These are phyloP conservation scores for Platycnemis pennipes DNA, from an alignment of 2,888 invertebrate species.

Conservation along the genomic window DNA sequence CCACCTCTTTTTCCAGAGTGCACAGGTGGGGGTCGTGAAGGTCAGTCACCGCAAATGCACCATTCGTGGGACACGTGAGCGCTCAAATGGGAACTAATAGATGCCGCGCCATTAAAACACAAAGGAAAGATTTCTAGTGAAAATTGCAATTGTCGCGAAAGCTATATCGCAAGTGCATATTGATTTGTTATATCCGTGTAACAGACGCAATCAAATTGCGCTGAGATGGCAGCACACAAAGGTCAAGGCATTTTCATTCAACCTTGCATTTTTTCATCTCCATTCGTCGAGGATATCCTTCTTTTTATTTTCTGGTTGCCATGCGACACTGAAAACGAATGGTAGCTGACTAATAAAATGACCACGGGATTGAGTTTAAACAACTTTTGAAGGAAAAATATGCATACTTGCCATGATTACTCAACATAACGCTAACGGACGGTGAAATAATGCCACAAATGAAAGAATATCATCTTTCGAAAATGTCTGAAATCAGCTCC, in stretches of 20 bases:
- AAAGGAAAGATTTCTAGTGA: not conserved
- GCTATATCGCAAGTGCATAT: not conserved
- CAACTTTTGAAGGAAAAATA: not conserved
- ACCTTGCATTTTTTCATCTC: not conserved
- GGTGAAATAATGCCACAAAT: not conserved
- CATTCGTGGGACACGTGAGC: not conserved
- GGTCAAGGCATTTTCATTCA: not conserved
- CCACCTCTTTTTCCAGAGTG: not conserved
- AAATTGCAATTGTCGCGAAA: not conserved
- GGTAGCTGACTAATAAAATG: not conserved
- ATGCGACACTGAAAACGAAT: not conserved
- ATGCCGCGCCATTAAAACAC: not conserved
- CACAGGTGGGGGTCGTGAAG: not conserved
- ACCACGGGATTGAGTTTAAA: not conserved
- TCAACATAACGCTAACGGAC: not conserved
- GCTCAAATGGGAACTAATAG: not conserved
- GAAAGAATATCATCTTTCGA: not conserved
- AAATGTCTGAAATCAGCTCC: not conserved
- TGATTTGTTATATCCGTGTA: not conserved
- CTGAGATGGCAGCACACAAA: not conserved
- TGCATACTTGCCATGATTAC: not conserved
- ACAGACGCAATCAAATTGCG: not conserved
- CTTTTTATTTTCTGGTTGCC: not conserved
- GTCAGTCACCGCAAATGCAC: not conserved
- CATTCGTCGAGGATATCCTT: not conserved